Base-by-base conservation (phyloP, 2,113 vertebrate species). In the Copsychus sechellarum region DNA sequence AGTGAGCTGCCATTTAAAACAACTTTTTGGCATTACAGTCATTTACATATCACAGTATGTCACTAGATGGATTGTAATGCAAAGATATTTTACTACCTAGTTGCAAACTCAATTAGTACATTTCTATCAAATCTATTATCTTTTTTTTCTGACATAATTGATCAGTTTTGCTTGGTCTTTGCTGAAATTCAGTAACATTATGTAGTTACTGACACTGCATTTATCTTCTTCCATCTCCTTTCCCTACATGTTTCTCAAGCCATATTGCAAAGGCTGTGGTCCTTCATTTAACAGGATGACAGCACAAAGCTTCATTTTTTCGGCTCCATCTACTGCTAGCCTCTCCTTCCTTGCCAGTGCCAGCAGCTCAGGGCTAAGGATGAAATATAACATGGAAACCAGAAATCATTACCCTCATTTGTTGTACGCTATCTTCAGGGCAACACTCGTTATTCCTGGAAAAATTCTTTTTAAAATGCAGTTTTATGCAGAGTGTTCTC, bases 291-390 rank as follows among this genome's bases (percentile, higher is more conserved):
- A 23, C 8, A 66, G 14, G 6, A 74, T 42, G 19, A 62, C 8
- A 71, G 18, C n/a, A 64, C 26, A 64, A 70, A 79, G 5, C 9
- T 73, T 78, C 4, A 48, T 71, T 87, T 92, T 47, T 87, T 50
- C 0, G 0, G 45, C 19, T 76, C 22, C 53, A 82, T 56, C 57
- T 72, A 40, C 22, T 23, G 45, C 8, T 9, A 76, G 33, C 3
- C 16, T 20, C 19, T 56, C 78, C 79, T 34, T 79, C 71, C 17
- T 58, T 36, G 57, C 11, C 0, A 0, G 14, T 6, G 5, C 47
- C 42, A 51, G 23, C 17, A 62, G 57, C 43, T 71, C 24, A 58
- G n/a, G 25, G 34, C 26, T 50, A 31, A 23, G 21, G 22, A 38
- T 11, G 5, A 10, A 51, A 51, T 51, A 29, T 8, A 40, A 19